A percentile compares a stretch with the other conserved stretches of the same genome.
These are phyloP conservation scores for Phanerotoma sp. DNA, from an alignment of 2,888 invertebrate species.

Conservation along the genomic window DNA sequence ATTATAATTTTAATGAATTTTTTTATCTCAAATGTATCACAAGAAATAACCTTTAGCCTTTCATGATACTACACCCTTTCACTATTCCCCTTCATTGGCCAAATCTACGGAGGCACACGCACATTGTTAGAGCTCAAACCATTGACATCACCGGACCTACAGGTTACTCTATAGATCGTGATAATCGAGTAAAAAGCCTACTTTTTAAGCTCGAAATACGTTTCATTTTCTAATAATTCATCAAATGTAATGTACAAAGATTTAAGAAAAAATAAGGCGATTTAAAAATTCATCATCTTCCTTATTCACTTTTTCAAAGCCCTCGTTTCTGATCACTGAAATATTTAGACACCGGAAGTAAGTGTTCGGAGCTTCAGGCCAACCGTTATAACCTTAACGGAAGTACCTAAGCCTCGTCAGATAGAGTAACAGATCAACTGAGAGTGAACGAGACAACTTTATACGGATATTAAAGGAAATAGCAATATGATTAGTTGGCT, in stretches of 20 bases:
- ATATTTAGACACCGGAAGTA: slow-evolving; percentile 49
- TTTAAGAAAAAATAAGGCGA: not conserved
- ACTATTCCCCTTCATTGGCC: slow-evolving; percentile 48
- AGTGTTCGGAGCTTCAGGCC: slow-evolving; percentile 36
- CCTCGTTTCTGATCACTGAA: slow-evolving; percentile 34
- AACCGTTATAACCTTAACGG: slow-evolving; percentile 49
- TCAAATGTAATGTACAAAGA: too few species aligned
- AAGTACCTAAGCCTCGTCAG: slow-evolving; percentile 53
- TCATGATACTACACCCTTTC: slow-evolving; percentile 40
- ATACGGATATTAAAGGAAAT: slow-evolving; percentile 59
- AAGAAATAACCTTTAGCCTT: not conserved
- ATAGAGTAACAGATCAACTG: slow-evolving; percentile 33
- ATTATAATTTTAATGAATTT: not conserved
- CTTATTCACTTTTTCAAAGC: slow-evolving; percentile 2
- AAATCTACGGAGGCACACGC: slow-evolving; percentile 55
- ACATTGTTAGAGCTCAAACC: slow-evolving; percentile 53
- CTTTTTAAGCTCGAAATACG: slow-evolving; percentile 32
- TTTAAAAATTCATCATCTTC: slow-evolving; percentile 15
- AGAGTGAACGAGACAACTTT: slow-evolving; percentile 41
- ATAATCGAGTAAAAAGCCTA: slow-evolving; percentile 48
- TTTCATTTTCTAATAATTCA: not conserved
- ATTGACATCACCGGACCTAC: slow-evolving; percentile 49
- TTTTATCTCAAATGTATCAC: not conserved
- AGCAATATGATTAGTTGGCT: slow-evolving; percentile 58
- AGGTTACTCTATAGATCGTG: slow-evolving; percentile 45